Conservation (phyloP, 2,797 vertebrate genomes). For the Capromys pilorides region DNA sequence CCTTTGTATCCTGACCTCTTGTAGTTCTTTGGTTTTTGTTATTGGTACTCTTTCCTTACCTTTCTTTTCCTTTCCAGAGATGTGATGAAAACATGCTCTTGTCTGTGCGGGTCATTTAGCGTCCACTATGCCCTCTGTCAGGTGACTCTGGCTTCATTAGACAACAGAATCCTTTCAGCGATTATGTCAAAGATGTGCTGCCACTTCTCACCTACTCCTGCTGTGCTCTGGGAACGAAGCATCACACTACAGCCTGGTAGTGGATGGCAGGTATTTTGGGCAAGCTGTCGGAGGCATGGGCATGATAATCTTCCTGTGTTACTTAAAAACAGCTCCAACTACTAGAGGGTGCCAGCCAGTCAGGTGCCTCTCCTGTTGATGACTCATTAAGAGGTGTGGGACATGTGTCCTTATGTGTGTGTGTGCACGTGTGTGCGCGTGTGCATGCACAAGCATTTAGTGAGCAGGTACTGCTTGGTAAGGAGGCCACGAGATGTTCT, state of each 20-base stretch:
- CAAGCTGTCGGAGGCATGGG: not conserved
- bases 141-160: slow-evolving; percentile 17
- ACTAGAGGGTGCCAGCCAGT: not conserved
- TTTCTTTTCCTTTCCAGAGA: not conserved
- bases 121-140: not conserved
- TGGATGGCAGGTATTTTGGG: not conserved
- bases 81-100: not conserved
- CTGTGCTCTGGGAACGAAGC: not conserved
- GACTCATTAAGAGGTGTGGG: not conserved
- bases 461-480: not conserved
- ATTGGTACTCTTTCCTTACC: too few relatives aligned
- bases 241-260: too few relatives aligned
- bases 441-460: not conserved
- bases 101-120: not conserved
- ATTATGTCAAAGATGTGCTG: not conserved
- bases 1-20: not conserved
- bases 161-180: not conserved
- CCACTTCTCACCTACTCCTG: not conserved
- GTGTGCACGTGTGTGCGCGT: too few relatives aligned
- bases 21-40: not conserved
- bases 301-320: not conserved
- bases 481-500: not conserved
- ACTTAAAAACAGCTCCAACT: not conserved
- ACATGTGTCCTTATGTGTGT: not conserved
- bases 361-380: not conserved